These are phyloP conservation scores for Philhelius pedissequus DNA, from an alignment of 2,888 invertebrate genomes.

Conservation along the genomic window DNA sequence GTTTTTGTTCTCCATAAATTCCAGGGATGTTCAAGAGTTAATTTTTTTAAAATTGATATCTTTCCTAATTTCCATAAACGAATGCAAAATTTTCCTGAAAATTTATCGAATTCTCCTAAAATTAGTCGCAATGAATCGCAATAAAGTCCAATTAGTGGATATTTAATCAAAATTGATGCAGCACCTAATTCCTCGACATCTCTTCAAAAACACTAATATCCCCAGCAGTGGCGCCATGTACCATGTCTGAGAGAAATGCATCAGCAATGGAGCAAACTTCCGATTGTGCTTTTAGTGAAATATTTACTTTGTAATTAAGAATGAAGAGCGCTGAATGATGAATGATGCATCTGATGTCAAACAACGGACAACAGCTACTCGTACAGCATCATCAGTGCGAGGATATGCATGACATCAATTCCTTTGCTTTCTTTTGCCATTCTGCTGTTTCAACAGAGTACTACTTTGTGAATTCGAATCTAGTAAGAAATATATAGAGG, in stretches of 20 bases:
- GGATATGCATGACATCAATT: neutral
- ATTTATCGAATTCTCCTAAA: neutral
- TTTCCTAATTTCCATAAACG: neutral
- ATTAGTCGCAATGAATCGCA: constrained; percentile 7
- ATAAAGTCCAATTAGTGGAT: constrained; percentile 38
- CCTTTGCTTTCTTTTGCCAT: neutral
- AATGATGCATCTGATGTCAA: constrained; percentile 53
- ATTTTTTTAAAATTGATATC: neutral
- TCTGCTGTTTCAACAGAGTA: neutral
- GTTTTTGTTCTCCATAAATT: no score
- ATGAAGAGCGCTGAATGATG: constrained; percentile 31
- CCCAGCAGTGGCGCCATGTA: neutral
- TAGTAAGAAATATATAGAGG: no score
- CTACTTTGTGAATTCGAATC: neutral
- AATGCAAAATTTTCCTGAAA: neutral
- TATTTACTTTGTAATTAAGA: constrained; percentile 54
- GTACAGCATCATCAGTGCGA: neutral
- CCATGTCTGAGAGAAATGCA: neutral
- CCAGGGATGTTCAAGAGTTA: neutral
- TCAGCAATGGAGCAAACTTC: constrained; percentile 7
- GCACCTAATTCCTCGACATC: neutral
- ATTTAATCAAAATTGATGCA: neutral
- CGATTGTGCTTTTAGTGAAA: constrained; percentile 42
- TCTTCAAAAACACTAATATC: neutral
- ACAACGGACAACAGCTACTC: neutral